These are phyloP conservation scores for Urocyon cinereoargenteus DNA, from an alignment of 2,797 vertebrate species.

Conservation along the genomic window DNA sequence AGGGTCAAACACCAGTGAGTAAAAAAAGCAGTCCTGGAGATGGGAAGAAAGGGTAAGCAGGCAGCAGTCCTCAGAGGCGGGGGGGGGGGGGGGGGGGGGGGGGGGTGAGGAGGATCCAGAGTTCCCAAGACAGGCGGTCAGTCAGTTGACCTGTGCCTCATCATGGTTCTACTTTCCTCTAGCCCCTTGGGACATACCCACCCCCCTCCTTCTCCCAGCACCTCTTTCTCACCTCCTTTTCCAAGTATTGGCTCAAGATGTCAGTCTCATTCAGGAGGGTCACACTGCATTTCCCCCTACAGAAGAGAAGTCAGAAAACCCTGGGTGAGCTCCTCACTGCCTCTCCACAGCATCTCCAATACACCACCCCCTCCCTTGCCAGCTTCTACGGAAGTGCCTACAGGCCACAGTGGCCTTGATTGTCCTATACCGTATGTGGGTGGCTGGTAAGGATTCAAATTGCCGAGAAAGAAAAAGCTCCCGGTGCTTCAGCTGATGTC, in stretches of 20 bases:
- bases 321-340: background rate
- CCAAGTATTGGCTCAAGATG: constrained; percentile 94
- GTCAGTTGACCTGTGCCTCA: background rate
- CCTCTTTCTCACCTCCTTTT: constrained; percentile 92
- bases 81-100: fast-evolving
- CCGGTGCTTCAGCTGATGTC: constrained; percentile 97
- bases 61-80: background rate
- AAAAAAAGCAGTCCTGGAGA: constrained; percentile 96
- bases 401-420: background rate
- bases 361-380: background rate
- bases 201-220: background rate
- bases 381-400: background rate
- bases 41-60: background rate
- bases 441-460: constrained; percentile 96
- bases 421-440: constrained; percentile 94
- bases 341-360: background rate
- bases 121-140: background rate
- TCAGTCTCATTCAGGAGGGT: constrained; percentile 98
- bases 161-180: background rate
- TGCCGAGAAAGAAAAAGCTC: constrained; percentile 97
- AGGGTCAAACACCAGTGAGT: constrained; percentile 97
- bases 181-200: background rate
- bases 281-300: constrained; percentile 97
- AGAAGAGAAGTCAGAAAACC: background rate
- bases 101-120: fast-evolving